Evolutionary conservation across 2,888 invertebrate species (phyloP), one percentile per base, ranked within the genome.

Genomic region (Scaptomyza tumidula): DNA sequence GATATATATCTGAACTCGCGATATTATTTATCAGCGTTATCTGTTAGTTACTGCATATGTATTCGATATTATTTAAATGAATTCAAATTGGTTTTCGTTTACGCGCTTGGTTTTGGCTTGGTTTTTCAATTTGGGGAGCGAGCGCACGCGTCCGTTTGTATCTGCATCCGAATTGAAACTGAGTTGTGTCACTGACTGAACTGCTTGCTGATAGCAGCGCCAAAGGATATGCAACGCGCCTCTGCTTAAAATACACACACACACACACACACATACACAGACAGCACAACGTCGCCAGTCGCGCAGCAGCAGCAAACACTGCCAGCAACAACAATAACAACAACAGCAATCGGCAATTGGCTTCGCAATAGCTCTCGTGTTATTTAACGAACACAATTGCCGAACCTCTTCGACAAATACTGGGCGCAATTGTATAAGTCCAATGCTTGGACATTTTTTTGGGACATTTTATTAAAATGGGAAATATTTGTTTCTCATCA

Each of bases 121-220:
- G 14, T 31, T 10, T 61, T 31, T 45, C 6, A n/a, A 7, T 11
- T 31, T 31, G 7, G 19, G 31, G 11, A 52, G 35, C 66, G 71
- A 52, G 62, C 59, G 68, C 50, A 73, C 81, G 80, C 86, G 89
- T 90, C 88, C 88, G 85, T 75, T 85, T 88, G 75, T 69, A 78
- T 78, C 85, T 88, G 90, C 86, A 89, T 88, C 82, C 90, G 89
- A 88, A 87, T 86, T 84, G 82, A 89, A 88, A 91, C 91, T 58
- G 66, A 71, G 46, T 46, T 52, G 84, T 86, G 86, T 86, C 86
- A 81, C 80, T 84, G 86, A 76, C 54, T 54, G 16, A 53, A 16
- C 62, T 27, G 64, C 64, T 64, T 33, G 64, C 64, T 64, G 65
- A 64, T 79, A 81, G 77, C 86, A 85, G 79, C 75, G 80, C 71